These are phyloP conservation scores for Rhagologus leucostigma DNA, from an alignment of 2,113 vertebrate genomes.

Conservation along the genomic window DNA sequence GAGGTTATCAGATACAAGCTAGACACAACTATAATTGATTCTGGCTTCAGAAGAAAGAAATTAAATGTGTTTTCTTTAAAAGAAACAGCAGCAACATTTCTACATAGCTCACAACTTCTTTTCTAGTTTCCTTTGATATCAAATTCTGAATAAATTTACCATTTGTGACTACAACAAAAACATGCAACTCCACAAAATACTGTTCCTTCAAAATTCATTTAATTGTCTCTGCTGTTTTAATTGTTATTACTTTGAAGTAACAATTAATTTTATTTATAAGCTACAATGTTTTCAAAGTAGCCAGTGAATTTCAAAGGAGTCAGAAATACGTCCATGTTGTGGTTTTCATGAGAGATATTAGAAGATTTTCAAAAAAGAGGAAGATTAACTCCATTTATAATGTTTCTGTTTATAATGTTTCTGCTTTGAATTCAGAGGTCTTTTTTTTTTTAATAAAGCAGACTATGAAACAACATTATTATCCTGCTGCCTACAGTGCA, in stretches of 20 bases:
- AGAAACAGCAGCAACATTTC: neutral
- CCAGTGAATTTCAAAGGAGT: neutral
- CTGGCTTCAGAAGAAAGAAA: neutral
- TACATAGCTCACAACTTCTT: neutral
- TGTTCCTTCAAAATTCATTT: neutral
- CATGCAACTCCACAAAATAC: neutral
- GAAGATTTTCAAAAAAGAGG: neutral
- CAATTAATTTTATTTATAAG: neutral
- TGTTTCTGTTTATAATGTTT: neutral
- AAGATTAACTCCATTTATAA: neutral
- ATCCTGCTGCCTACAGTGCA: neutral
- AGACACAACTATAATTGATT: neutral
- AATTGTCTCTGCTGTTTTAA: neutral
- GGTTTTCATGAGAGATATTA: neutral
- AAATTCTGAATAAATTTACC: neutral
- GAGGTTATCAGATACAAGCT: neutral
- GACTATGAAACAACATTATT: neutral
- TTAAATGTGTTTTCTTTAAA: neutral
- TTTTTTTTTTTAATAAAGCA: neutral
- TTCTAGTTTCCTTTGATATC: neutral
- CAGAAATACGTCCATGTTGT: neutral
- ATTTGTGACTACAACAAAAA: neutral
- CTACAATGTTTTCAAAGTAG: neutral
- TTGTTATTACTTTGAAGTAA: neutral
- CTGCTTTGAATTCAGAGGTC: neutral